These are phyloP conservation scores for Altica lythri DNA, from an alignment of 2,888 invertebrate species.

Conservation along the genomic window DNA sequence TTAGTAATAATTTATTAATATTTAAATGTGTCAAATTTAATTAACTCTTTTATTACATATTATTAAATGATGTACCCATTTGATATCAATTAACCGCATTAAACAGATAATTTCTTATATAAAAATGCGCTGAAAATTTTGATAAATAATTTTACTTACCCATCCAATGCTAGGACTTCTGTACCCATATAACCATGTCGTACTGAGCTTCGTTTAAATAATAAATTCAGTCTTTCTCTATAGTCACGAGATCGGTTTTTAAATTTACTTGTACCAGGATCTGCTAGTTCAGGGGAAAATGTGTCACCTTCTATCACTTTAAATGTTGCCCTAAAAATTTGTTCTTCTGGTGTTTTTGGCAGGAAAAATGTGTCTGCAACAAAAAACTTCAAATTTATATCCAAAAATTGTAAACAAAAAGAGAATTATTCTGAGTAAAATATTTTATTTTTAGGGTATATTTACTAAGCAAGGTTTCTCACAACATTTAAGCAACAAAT, in stretches of 20 bases:
- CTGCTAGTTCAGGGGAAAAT: constrained; percentile 70
- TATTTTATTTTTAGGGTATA: no score
- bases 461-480: no score
- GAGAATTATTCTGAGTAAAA: no score
- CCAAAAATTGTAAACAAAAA: no score
- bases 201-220: constrained; percentile 75
- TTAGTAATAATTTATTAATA: no score
- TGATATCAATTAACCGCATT: no score
- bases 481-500: background rate
- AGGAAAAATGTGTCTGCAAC: constrained; percentile 75
- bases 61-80: no score
- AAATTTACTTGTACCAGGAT: constrained; percentile 71
- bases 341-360: constrained; percentile 74
- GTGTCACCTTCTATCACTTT: constrained; percentile 71
- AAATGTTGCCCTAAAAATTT: constrained; percentile 82
- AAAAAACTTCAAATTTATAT: background rate
- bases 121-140: no score
- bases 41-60: no score
- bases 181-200: constrained; percentile 77
- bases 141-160: constrained; percentile 61
- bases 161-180: constrained; percentile 84
- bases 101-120: no score
- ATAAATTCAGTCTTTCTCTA: constrained; percentile 73
- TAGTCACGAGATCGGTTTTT: constrained; percentile 75
- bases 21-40: no score